Conservation (phyloP, 2,888 invertebrate species). For the Tetragonisca angustula region DNA sequence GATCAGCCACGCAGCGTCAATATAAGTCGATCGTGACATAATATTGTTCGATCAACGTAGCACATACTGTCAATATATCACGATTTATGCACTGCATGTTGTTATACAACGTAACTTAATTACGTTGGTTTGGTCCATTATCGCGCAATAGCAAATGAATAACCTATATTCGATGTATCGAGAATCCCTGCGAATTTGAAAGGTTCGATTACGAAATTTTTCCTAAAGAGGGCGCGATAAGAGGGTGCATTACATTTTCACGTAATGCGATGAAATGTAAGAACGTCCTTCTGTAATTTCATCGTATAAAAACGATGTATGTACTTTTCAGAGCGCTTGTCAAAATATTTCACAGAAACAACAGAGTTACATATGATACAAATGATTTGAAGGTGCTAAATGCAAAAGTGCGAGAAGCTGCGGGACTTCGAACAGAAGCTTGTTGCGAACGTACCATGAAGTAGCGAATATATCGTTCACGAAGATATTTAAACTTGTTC, state of each 20-base stretch:
- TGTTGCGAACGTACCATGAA: background rate
- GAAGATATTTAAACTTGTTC: background rate
- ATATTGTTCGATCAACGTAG: conserved; percentile 16
- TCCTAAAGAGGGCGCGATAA: conserved; percentile 30
- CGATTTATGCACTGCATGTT: conserved; percentile 1
- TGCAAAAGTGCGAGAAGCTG: conserved; percentile 4
- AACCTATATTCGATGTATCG: conserved; percentile 19
- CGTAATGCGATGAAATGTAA: conserved; percentile 5
- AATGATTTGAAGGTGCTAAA: conserved; percentile 17
- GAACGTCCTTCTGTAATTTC: background rate
- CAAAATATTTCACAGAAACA: conserved; percentile 9
- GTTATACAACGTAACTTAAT: conserved; percentile 8
- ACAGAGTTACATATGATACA: conserved; percentile 1
- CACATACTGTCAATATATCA: background rate
- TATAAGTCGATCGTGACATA: conserved; percentile 27
- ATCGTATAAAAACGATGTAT: background rate
- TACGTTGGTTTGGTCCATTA: background rate
- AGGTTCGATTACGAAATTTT: background rate
- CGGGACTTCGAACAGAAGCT: background rate
- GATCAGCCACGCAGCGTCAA: conserved; percentile 20
- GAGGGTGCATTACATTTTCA: background rate
- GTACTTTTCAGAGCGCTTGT: background rate
- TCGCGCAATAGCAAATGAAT: background rate
- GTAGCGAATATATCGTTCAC: background rate
- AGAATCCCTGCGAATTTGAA: conserved; percentile 4